These are phyloP conservation scores for Dinocampus coccinellae DNA, from an alignment of 2,888 invertebrate species.

Conservation along the genomic window DNA sequence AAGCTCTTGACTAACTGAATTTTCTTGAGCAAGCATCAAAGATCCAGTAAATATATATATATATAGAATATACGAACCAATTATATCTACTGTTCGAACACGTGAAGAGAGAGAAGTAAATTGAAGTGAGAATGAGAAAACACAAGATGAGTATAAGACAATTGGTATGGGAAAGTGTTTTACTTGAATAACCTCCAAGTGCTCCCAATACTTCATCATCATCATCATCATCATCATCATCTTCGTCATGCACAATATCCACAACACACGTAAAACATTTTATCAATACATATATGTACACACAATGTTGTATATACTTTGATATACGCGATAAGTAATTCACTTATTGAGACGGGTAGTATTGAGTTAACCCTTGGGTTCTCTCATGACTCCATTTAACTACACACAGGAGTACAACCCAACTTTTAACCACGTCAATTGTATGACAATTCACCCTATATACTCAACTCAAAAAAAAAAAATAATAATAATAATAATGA, in stretches of 20 bases:
- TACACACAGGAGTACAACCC: slow-evolving; percentile 51
- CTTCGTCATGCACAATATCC: slow-evolving; percentile 21
- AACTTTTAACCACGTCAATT: slow-evolving; percentile 27
- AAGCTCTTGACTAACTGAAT: slow-evolving; percentile 68
- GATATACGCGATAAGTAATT: slow-evolving; percentile 67
- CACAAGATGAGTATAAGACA: neutral
- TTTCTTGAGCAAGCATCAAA: slow-evolving; percentile 69
- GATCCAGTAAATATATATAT: slow-evolving; percentile 50
- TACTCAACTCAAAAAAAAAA: neutral
- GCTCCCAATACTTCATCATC: neutral
- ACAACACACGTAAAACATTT: slow-evolving; percentile 53
- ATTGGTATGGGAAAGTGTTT: slow-evolving; percentile 15
- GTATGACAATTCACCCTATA: slow-evolving; percentile 27
- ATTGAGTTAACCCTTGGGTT: slow-evolving; percentile 69
- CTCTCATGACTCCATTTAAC: slow-evolving; percentile 65
- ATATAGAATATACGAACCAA: neutral
- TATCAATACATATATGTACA: slow-evolving; percentile 61
- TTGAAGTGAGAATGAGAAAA: neutral
- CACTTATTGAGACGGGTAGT: slow-evolving; percentile 63
- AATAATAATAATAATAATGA: slow-evolving; percentile 6
- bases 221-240: slow-evolving; percentile 20
- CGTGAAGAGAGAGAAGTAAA: too few relatives aligned
- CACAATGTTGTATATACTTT: slow-evolving; percentile 49
- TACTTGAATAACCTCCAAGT: slow-evolving; percentile 21
- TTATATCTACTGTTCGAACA: neutral